These are phyloP conservation scores for Melanophora roralis DNA, from an alignment of 2,888 invertebrate genomes.

Conservation along the genomic window DNA sequence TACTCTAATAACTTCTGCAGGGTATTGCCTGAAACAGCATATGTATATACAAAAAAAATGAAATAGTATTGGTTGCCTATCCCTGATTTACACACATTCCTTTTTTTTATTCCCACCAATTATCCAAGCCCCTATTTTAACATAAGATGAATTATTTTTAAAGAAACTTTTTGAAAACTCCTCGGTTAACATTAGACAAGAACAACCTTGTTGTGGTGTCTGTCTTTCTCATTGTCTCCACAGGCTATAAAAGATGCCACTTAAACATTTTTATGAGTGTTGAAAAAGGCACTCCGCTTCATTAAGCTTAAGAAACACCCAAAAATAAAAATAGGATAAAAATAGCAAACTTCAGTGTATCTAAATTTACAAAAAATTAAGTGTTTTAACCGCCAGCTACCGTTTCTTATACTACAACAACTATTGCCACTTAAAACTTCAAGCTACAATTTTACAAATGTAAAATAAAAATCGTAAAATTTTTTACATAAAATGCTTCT, in stretches of 20 bases:
- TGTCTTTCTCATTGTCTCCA: neutral
- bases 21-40: too few relatives aligned
- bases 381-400: conserved; percentile 11
- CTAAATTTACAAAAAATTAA: conserved; percentile 37
- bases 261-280: conserved; percentile 57
- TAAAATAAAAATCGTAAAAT: conserved; percentile 33
- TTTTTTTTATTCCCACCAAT: too few relatives aligned
- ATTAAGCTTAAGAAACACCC: conserved; percentile 58
- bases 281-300: conserved; percentile 62
- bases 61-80: too few relatives aligned
- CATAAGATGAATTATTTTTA: neutral
- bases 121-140: neutral
- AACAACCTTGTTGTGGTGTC: neutral
- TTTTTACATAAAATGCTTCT: neutral
- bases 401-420: neutral
- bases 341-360: conserved; percentile 15
- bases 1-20: too few relatives aligned
- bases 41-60: too few relatives aligned
- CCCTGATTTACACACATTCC: too few relatives aligned
- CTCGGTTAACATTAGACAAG: neutral
- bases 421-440: conserved; percentile 19
- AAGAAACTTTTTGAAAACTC: neutral
- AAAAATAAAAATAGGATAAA: conserved; percentile 3
- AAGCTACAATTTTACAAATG: conserved; percentile 29
- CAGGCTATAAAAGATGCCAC: conserved; percentile 31